Evolutionary conservation across 2,113 vertebrate species (phyloP).

Genomic region (Ptilorrhoa leucosticta): DNA sequence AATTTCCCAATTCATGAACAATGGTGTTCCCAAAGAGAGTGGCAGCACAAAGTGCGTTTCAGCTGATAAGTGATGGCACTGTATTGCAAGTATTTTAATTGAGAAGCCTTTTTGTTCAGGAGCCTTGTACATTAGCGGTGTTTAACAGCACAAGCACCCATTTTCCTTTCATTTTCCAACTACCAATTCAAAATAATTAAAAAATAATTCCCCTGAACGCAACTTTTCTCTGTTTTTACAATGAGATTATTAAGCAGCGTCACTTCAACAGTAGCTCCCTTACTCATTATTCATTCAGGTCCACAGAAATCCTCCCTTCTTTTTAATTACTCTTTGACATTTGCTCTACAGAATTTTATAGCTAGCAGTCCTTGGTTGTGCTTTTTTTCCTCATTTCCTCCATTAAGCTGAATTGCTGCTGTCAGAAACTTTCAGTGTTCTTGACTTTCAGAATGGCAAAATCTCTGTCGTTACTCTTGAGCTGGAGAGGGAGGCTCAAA

Average conservation of each 20-base stretch:
- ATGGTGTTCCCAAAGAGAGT: accelerated
- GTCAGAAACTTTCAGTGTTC: background rate
- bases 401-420: background rate
- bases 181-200: conserved; percentile 47
- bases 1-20: background rate
- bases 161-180: conserved; percentile 29
- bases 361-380: background rate
- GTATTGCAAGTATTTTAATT: background rate
- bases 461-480: background rate
- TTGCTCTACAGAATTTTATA: conserved; percentile 2
- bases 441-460: background rate
- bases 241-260: conserved; percentile 40
- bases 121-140: conserved; percentile 8
- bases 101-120: conserved; percentile 8
- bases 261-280: background rate
- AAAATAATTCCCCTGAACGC: conserved; percentile 28
- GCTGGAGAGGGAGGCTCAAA: background rate
- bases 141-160: conserved; percentile 7
- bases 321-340: conserved; percentile 46
- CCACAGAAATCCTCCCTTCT: background rate
- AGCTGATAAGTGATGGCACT: conserved; percentile 8
- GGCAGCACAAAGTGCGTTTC: background rate
- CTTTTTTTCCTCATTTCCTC: background rate
- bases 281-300: conserved; percentile 21
- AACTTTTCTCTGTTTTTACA: conserved; percentile 30